Evolutionary conservation across 92 coral and sea anemone genomes (phyloP), one percentile per base, ranked within the genome.

Genomic region (Phenganax marumi): DNA sequence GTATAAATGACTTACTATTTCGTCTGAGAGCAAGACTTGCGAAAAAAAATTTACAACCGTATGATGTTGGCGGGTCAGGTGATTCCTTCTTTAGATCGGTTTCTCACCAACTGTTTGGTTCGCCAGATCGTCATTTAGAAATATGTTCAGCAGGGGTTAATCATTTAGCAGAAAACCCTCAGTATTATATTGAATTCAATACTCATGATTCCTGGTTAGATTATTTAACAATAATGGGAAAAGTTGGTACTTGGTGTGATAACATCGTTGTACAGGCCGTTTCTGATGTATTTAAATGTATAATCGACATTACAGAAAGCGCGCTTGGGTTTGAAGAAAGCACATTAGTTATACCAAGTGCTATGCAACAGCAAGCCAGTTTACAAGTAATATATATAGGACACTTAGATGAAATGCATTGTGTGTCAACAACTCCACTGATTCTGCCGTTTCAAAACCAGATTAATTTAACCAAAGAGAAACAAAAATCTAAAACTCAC

Each of bases 31-130:
- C 77, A 39, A 85, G 89, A 64, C 71, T 88, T 50, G 52, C 75
- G 23, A 77, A 57, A 58, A 81, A 84, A 56, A 70, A 87, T n/a
- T 81, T 88, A 65, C 73, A 66, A 84, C 88, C 88, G 69, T 73
- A 84, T 48, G 88, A 88, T 80, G 91, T 88, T 24, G 90, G 85
- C 64, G 90, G 90, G 72, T 83, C 62, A 75, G 90, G 90, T 62
- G 88, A 88, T 61, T 88, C 88, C 77, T 88, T 88, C 85, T 88
- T 88, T 79, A 88, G 75, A 71, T 78, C 91, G 75, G 88, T 79
- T 78, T 88, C 90, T 60, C 85, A 84, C 75, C 90, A 88, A 77
- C 88, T 88, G 16, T 85, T 73, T 85, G 76, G 90, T 58, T 50
- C 81, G 80, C 85, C 88, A 49, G 88, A 88, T 53, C 81, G 85